Base-by-base conservation (phyloP, 2,797 vertebrate species). In the Siniperca undulata region DNA sequence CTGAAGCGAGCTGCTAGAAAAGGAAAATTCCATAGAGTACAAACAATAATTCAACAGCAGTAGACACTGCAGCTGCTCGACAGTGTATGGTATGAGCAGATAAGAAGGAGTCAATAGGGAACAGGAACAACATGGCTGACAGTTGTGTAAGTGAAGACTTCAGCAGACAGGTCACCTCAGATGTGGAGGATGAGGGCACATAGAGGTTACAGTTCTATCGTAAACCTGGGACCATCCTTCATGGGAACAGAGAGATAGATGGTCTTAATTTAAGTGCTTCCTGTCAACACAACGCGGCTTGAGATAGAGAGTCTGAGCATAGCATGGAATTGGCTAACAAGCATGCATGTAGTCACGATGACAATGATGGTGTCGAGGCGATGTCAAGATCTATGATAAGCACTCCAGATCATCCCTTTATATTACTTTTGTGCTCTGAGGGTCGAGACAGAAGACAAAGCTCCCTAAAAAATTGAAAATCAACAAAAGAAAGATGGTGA, bases 21-120 rank as follows among this genome's bases (percentile, higher is more conserved):
- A 66, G 46, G 38, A 78, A 90, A 89, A 90, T 91, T 93, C 91
- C 90, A 78, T 68, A 53, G 71, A 77, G 70, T 36, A 50, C 34
- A 72, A 80, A 82, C 70, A 72, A 81, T 88, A 88, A 92, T 84
- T 88, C 79, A 92, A 46, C 70, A 64, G 53, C 78, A 80, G 75
- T 70, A 75, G 66, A 34, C 40, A 40, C 27, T 0, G 72, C 58
- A 80, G 71, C 70, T 7, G 67, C 38, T 52, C 72, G 83, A 79
- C 70, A 44, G 52, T 27, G 62, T 77, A 53, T 14, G 36, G 69
- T 74, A 50, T n/a, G 62, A 59, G 77, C 38, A 77, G 70, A 86
- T 74, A 75, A 75, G 71, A 77, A 4, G 53, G 22, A 65, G 64
- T 71, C 83, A 55, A 8, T 0, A 24, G 38, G 69, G 74, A 78